Percentiles rank a stretch among this genome's conserved stretches.
These are phyloP conservation scores for Lamellibrachia satsuma DNA, from an alignment of 2,888 invertebrate genomes.

Conservation along the genomic window DNA sequence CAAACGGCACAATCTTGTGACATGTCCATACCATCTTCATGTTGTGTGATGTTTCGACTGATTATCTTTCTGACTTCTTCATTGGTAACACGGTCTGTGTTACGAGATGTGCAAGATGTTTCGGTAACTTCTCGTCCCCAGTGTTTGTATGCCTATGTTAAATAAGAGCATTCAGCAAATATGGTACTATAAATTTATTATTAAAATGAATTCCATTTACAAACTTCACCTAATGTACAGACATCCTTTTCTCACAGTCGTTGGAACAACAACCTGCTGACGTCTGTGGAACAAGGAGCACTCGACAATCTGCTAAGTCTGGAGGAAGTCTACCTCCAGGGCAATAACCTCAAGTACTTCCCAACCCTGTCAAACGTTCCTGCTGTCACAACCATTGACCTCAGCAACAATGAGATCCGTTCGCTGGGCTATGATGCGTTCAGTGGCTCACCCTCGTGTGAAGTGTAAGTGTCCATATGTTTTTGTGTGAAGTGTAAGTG, in stretches of 20 bases:
- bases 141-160: no score
- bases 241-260: not conserved
- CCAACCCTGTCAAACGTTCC: conserved; percentile 33
- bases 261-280: conserved; percentile 40
- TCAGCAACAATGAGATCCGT: conserved; percentile 30
- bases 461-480: not conserved
- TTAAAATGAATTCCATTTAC: not conserved
- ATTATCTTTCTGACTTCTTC: no score
- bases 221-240: not conserved
- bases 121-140: no score
- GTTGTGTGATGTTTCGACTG: no score
- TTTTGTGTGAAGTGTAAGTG: not conserved
- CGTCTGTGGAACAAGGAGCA: conserved; percentile 44
- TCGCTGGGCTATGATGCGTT: conserved; percentile 29
- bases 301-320: conserved; percentile 37
- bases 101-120: no score
- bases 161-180: no score
- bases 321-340: conserved; percentile 38
- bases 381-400: conserved; percentile 39
- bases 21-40: no score
- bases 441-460: not conserved
- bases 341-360: conserved; percentile 42
- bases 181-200: not conserved
- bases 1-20: no score
- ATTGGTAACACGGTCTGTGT: no score